Conservation (phyloP, 2,888 invertebrate species). For the Stenichneumon culpator region DNA sequence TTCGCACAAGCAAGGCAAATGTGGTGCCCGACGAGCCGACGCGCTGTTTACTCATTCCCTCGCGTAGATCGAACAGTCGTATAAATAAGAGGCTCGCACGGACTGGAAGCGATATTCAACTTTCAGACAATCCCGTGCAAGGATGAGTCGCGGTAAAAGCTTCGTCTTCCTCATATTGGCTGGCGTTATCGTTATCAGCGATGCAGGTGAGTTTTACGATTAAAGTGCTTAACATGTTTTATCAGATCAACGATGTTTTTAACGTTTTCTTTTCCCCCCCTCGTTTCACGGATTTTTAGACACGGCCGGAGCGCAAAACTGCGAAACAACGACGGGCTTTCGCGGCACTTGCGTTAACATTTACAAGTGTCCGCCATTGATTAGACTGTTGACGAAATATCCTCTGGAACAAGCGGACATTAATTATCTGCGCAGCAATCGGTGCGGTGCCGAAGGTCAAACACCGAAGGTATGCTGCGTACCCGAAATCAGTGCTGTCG, state of each 20-base stretch:
- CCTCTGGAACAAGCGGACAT: constrained; percentile 48
- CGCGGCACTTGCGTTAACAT: constrained; percentile 63
- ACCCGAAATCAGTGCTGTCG: constrained; percentile 36
- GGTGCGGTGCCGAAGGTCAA: constrained; percentile 42
- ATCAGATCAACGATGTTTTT: not conserved
- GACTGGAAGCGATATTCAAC: constrained; percentile 45
- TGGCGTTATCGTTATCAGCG: constrained; percentile 15
- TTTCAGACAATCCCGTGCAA: constrained; percentile 51
- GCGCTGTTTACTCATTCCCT: constrained; percentile 38
- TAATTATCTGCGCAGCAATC: constrained; percentile 53
- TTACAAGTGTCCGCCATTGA: constrained; percentile 50
- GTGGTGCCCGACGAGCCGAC: not conserved
- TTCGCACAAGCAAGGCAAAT: not conserved
- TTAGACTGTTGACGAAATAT: constrained; percentile 48
- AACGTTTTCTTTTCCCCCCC: not conserved
- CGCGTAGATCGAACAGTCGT: constrained; percentile 27
- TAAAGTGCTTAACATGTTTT: not conserved
- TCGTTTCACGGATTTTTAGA: constrained; percentile 15
- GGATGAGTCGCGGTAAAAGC: constrained; percentile 33
- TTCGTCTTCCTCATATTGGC: constrained; percentile 19
- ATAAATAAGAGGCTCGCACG: constrained; percentile 51
- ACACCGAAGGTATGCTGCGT: constrained; percentile 67
- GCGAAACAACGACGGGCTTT: constrained; percentile 64
- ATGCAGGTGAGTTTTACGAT: constrained; percentile 45
- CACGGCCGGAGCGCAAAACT: not conserved